Evolutionary conservation across 30 jellyfish, hydroid and myxozoan genomes (phyloP).

Genomic region (Hydractinia echinata): DNA sequence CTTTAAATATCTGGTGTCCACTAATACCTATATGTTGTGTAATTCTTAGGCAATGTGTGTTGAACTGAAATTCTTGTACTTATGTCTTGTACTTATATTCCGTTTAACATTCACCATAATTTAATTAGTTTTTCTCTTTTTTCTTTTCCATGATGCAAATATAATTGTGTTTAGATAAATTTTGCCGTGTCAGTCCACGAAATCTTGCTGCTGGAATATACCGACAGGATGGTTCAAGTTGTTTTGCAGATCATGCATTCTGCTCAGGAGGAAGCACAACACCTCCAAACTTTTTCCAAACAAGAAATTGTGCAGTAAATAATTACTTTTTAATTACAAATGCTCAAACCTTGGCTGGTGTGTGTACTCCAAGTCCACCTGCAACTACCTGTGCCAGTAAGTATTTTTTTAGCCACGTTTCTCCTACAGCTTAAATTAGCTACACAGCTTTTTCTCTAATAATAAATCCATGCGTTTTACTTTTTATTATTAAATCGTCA

Average conservation of each 20-base stretch:
- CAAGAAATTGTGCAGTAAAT: constrained; percentile 1
- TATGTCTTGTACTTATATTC: too few species aligned
- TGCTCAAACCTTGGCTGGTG: not conserved
- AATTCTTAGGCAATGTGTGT: too few species aligned
- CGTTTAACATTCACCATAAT: too few species aligned
- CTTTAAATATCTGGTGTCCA: too few species aligned
- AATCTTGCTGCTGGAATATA: not conserved
- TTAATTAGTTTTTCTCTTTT: too few species aligned
- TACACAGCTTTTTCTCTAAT: too few species aligned
- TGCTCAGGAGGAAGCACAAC: not conserved
- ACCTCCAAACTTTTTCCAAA: not conserved
- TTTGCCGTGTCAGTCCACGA: not conserved
- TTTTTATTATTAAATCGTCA: too few species aligned
- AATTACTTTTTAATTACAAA: not conserved
- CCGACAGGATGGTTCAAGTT: not conserved
- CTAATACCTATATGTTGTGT: too few species aligned
- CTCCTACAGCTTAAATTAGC: not conserved
- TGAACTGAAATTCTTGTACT: too few species aligned
- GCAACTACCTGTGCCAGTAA: constrained; percentile 9
- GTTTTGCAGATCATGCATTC: constrained; percentile 1
- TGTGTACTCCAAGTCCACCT: constrained; percentile 1
- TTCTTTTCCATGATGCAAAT: too few species aligned
- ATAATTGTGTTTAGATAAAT: constrained; percentile 2
- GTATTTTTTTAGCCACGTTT: not conserved
- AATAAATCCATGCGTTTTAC: too few species aligned